A percentile compares a stretch with the other conserved stretches of the same genome.
phyloP scores from a whole-genome alignment of 2,888 invertebrate genomes.

The Crepidodera aurea region DNA sequence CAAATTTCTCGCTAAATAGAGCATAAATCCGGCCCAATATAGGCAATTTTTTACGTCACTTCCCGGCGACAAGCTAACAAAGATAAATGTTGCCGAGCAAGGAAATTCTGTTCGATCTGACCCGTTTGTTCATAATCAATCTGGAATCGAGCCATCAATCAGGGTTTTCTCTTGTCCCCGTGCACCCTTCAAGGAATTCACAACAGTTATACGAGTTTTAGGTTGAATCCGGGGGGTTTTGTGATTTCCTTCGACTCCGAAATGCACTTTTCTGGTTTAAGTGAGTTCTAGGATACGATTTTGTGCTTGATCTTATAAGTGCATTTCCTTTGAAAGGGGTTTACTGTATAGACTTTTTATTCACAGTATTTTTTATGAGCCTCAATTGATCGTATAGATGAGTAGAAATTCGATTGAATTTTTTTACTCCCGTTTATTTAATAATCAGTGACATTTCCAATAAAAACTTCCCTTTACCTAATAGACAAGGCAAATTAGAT shows the following conservation, averaged over 20 bases:
- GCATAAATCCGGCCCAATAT: slow-evolving; percentile 20
- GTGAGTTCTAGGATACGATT: neutral
- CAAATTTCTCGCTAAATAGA: slow-evolving; percentile 29
- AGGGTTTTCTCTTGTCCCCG: neutral
- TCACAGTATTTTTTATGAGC: no score
- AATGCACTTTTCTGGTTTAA: slow-evolving; percentile 15
- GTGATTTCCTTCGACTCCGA: neutral
- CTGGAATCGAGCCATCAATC: slow-evolving; percentile 25
- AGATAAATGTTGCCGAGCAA: slow-evolving; percentile 24
- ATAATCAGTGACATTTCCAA: no score
- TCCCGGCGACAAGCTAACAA: slow-evolving; percentile 30
- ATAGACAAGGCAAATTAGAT: no score
- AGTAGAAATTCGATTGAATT: no score
- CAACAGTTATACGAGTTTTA: slow-evolving; percentile 8
- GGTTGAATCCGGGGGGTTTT: neutral
- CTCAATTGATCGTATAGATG: no score
- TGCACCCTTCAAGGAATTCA: neutral
- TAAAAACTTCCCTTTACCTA: no score
- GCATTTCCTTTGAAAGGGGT: neutral
- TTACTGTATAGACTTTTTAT: neutral
- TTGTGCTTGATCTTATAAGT: neutral
- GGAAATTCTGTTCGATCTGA: slow-evolving; percentile 24
- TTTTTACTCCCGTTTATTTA: no score
- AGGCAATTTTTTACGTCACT: slow-evolving; percentile 30
- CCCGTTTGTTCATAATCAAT: slow-evolving; percentile 31